These are phyloP conservation scores for Coregonus clupeaformis DNA, from an alignment of 2,113 vertebrate species.

Conservation along the genomic window DNA sequence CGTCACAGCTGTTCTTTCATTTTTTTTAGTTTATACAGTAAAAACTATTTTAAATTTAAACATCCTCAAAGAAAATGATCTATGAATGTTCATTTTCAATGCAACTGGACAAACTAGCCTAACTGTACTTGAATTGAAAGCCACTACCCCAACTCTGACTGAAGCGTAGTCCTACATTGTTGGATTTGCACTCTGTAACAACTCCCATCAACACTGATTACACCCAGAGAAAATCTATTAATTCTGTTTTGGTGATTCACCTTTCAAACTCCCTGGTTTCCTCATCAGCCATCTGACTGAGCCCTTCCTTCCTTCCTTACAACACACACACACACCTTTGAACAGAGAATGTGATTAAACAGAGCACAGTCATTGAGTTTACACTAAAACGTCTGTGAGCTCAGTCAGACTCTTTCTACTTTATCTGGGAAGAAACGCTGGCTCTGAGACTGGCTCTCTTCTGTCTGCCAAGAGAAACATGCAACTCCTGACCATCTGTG, in stretches of 20 bases:
- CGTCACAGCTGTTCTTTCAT: too few relatives aligned
- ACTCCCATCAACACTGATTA: neutral
- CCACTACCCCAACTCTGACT: neutral
- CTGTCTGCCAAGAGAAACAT: conserved; percentile 50
- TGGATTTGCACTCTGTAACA: neutral
- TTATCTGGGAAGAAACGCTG: conserved; percentile 22
- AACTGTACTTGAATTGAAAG: too few relatives aligned
- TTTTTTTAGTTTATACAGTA: too few relatives aligned
- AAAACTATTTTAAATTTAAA: too few relatives aligned
- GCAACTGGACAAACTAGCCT: too few relatives aligned
- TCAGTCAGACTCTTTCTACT: conserved; percentile 22
- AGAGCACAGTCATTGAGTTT: neutral
- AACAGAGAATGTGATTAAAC: neutral
- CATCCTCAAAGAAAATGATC: too few relatives aligned
- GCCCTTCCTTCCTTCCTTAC: too few relatives aligned
- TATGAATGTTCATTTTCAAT: too few relatives aligned
- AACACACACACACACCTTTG: neutral
- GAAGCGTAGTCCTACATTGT: neutral
- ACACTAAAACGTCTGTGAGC: conserved; percentile 20
- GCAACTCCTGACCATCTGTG: conserved; percentile 39
- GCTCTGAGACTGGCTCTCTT: conserved; percentile 19
- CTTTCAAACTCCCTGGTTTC: neutral
- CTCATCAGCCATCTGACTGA: too few relatives aligned
- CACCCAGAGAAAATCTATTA: neutral
- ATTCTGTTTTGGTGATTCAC: neutral